phyloP scores from a whole-genome alignment of 1,140 invertebrate genomes.

The Campoletis sonorensis region DNA sequence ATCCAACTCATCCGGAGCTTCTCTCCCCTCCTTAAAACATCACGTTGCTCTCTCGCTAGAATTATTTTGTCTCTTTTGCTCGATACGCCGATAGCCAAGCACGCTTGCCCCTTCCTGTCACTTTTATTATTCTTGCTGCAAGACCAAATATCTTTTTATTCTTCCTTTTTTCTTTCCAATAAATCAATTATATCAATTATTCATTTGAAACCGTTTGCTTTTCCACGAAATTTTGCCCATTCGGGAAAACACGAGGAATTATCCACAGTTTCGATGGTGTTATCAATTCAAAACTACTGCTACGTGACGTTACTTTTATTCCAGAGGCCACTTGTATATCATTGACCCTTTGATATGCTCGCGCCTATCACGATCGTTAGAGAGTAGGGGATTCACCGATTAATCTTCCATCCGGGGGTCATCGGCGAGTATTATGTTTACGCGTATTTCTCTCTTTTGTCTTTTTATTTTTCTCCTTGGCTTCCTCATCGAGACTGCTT shows the following conservation, averaged over 20 bases:
- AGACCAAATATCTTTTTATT: not conserved
- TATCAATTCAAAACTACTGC: not conserved
- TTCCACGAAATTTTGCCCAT: too few relatives aligned
- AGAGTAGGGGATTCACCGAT: constrained; percentile 24
- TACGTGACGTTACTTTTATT: constrained; percentile 18
- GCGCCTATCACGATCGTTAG: constrained; percentile 36
- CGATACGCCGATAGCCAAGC: constrained; percentile 13
- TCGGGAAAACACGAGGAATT: too few relatives aligned
- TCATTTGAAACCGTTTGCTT: too few relatives aligned
- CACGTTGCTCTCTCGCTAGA: constrained; percentile 16
- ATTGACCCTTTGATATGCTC: constrained; percentile 36
- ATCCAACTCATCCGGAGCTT: constrained; percentile 22
- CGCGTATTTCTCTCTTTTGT: not conserved
- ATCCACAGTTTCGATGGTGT: not conserved
- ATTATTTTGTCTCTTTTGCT: constrained; percentile 25
- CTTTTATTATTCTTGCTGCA: not conserved
- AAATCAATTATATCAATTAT: too few relatives aligned
- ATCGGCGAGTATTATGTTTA: constrained; percentile 3
- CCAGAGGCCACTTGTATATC: constrained; percentile 36
- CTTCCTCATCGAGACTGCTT: constrained; percentile 8
- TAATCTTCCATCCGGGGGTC: constrained; percentile 39
- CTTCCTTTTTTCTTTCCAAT: too few relatives aligned
- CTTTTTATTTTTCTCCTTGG: not conserved
- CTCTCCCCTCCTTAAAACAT: constrained; percentile 5
- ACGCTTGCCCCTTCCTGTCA: not conserved